Conservation (phyloP, 1,140 invertebrate genomes). For the Ceratina calcarata region DNA sequence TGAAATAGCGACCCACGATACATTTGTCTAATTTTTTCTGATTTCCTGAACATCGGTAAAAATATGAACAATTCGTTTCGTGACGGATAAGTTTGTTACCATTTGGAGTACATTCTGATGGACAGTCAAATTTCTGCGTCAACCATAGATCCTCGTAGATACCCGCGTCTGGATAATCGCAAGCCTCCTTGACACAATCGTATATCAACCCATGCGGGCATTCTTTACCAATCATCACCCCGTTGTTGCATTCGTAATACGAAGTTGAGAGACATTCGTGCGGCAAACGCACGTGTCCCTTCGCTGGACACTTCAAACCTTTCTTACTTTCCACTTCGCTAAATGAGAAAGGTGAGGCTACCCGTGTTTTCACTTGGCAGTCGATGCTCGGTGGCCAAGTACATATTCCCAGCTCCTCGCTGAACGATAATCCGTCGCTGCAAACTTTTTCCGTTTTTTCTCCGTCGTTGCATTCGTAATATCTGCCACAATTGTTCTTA, state of each 20-base stretch:
- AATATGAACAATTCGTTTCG: conserved; percentile 78
- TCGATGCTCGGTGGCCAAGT: not conserved
- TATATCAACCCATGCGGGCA: conserved; percentile 80
- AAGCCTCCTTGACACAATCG: conserved; percentile 77
- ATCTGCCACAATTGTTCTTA: conserved; percentile 62
- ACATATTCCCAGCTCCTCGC: conserved; percentile 30
- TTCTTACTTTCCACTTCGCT: too few relatives aligned
- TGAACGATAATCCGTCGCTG: conserved; percentile 72
- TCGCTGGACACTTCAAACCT: not conserved
- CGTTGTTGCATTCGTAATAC: conserved; percentile 82
- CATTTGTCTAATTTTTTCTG: conserved; percentile 77
- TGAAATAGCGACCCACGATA: conserved; percentile 71
- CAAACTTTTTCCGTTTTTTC: conserved; percentile 61
- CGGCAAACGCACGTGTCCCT: conserved; percentile 67
- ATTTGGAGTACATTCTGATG: conserved; percentile 35
- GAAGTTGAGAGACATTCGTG: conserved; percentile 80
- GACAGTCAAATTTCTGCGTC: not conserved
- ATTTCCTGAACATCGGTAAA: conserved; percentile 81
- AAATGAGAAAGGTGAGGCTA: too few relatives aligned
- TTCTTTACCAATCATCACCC: conserved; percentile 73
- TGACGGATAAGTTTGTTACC: conserved; percentile 72
- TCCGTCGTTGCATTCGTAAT: conserved; percentile 67
- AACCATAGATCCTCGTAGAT: not conserved
- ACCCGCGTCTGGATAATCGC: conserved; percentile 65
- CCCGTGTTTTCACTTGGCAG: not conserved